Evolutionary conservation across 92 coral and sea anemone genomes (phyloP), one percentile per base, ranked within the genome.

Genomic region (Montipora capitata): DNA sequence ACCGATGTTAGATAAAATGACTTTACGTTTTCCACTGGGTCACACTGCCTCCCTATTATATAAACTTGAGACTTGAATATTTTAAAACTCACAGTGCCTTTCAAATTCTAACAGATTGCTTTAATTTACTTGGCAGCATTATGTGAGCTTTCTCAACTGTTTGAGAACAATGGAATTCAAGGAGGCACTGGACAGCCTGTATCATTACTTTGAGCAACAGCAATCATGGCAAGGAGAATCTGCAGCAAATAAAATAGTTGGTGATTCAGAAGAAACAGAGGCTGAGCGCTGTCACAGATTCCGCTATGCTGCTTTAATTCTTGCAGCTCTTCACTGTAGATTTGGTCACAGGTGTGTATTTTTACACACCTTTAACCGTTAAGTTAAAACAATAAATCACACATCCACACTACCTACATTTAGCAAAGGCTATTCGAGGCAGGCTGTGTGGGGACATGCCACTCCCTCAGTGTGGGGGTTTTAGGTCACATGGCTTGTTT

Each of bases 131-230:
- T 16, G 38, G n/a, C 89, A 97, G 99, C 96, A 97, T 75, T 97
- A 92, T 74, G 95, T 95, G 9, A 94, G 96, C 79, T 93, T 96
- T 84, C 94, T 97, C 64, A 97, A 97, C 88, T 94, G 98, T 83
- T 75, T 96, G 18, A 80, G 99, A 79, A 86, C 90, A 39, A 89
- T 93, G 35, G 99, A 97, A 72, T 89, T 95, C 82, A 94, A 96
- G 80, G 88, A 85, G 54, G 95, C 99, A 38, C 66, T 97, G 77
- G 99, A 97, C 76, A 96, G 99, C 58, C 71, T 97, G 68, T 96
- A 97, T 83, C 99, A 94, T 82, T 97, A 97, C 84, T 97, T 96
- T 90, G 99, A 97, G 78, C 96, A 91, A 56, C 96, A 97, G 72
- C 96, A 95, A 17, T 27, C 35, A 27, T 95, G 99, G 99, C 83